phyloP scores from a whole-genome alignment of 2,888 invertebrate species.

The Lysandra bellargus region DNA sequence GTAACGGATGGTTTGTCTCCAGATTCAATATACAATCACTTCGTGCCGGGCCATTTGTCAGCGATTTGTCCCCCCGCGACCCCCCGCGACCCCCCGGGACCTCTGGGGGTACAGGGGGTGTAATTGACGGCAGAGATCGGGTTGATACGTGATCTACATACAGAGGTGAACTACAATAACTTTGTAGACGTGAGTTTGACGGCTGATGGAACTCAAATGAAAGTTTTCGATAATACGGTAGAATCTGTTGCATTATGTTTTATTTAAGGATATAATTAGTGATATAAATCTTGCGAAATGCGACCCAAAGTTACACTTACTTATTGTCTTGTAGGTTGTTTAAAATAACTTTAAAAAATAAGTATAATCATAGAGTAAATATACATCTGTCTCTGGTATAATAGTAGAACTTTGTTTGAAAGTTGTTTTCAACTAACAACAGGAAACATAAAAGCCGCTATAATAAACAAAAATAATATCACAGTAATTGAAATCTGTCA shows the following conservation, averaged over 20 bases:
- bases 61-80: neutral
- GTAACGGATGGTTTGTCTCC: neutral
- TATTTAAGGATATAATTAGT: too few species aligned
- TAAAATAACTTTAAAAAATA: neutral
- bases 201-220: neutral
- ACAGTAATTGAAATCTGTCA: neutral
- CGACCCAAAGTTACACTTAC: too few species aligned
- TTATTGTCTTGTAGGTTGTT: neutral
- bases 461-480: neutral
- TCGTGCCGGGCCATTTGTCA: slow-evolving; percentile 22
- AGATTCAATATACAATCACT: slow-evolving; percentile 27
- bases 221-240: too few species aligned
- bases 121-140: neutral
- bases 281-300: too few species aligned
- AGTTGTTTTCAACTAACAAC: neutral
- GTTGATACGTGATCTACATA: slow-evolving; percentile 17
- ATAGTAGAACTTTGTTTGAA: neutral
- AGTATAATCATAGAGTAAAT: neutral
- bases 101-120: neutral
- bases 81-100: neutral
- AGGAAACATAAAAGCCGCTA: neutral
- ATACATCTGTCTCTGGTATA: too few species aligned
- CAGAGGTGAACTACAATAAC: neutral
- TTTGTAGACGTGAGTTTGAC: neutral
- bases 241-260: too few species aligned